Base-by-base conservation (phyloP, 2,113 vertebrate genomes). In the Platichthys flesus region DNA sequence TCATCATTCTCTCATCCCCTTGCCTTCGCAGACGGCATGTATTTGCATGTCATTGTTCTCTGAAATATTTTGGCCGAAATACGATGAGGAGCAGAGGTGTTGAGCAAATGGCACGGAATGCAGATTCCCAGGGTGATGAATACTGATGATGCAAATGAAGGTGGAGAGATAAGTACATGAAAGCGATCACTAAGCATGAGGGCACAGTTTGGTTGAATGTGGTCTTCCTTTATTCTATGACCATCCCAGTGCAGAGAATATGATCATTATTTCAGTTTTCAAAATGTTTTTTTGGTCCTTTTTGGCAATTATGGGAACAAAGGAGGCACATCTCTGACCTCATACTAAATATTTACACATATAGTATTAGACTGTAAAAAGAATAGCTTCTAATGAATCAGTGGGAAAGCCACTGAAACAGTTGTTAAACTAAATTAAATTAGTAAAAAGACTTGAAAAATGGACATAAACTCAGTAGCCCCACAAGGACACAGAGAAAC, bases 111-210 rank as follows among this genome's bases (percentile, higher is more conserved):
- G 77, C 15, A 82, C 81, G 23, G 31, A 31, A 66, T 74, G 70
- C 67, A 78, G 59, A 89, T 72, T 85, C 60, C 56, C 65, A 47
- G 54, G 71, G 65, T 88, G 82, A 88, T 88, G 78, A 89, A 85
- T 85, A 52, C 52, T 74, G 76, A 79, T 74, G 76, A 87, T 62
- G 81, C 76, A 87, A 88, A 87, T 79, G 61, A 63, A 37, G 62
- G 67, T 49, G 78, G 63, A 55, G 78, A 85, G 74, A 87, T 14
- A 60, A 73, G 67, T 42, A 16, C 71, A 65, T 71, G 68, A 65
- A 45, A 84, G 61, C 71, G 74, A 65, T 63, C 71, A 60, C 37
- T 51, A 47, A 71, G 74, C 45, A 49, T 67, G 67, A 60, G 37
- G 56, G 55, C 78, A 74, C 62, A 67, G 71, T 23, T 67, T 68